These are phyloP conservation scores for Deilephila elpenor DNA, from an alignment of 2,888 invertebrate species.

Conservation along the genomic window DNA sequence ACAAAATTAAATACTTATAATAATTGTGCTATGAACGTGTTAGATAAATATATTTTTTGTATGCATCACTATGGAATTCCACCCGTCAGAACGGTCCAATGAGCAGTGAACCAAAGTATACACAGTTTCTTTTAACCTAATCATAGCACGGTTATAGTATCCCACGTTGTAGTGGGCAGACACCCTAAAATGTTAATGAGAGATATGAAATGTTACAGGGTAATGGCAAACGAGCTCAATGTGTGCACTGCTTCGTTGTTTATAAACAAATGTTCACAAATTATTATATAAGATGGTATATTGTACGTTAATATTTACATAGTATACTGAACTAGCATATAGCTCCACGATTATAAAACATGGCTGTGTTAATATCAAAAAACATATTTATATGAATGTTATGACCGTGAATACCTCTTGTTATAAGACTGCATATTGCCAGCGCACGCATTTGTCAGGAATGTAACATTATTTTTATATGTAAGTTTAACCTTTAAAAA, in stretches of 20 bases:
- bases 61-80: no score
- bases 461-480: slow-evolving; percentile 40
- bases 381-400: slow-evolving; percentile 71
- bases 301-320: slow-evolving; percentile 47
- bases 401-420: slow-evolving; percentile 82
- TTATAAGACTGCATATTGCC: slow-evolving; percentile 70
- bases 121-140: no score
- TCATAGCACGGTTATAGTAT: no score
- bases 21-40: no score
- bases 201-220: slow-evolving; percentile 56
- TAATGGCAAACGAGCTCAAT: slow-evolving; percentile 66
- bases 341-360: slow-evolving; percentile 65
- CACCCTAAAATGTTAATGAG: background rate
- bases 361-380: slow-evolving; percentile 84
- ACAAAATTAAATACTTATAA: no score
- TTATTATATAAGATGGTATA: slow-evolving; percentile 49
- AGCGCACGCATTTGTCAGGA: slow-evolving; percentile 62
- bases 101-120: no score
- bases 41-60: no score
- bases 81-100: no score
- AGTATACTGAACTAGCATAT: slow-evolving; percentile 53
- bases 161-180: no score
- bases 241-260: slow-evolving; percentile 51
- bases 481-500: slow-evolving; percentile 35
- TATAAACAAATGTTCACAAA: slow-evolving; percentile 54